Conservation (phyloP, 2,113 vertebrate species). For the Rattus rattus region DNA sequence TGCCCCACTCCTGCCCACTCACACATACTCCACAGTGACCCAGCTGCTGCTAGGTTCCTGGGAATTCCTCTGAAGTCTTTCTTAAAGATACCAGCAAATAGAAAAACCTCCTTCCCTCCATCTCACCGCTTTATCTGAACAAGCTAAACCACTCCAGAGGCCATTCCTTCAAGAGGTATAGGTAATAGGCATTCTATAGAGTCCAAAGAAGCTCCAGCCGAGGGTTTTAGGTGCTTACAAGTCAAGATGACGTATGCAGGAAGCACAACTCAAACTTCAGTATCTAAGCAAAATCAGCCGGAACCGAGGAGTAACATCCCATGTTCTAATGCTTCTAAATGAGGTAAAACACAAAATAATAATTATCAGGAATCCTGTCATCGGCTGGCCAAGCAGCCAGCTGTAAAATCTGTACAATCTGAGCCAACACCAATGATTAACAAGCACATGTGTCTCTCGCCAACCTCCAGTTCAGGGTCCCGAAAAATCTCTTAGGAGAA, state of each 20-base stretch:
- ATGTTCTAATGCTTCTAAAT: neutral
- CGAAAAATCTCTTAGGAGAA: neutral
- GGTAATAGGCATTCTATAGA: neutral
- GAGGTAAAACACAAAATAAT: neutral
- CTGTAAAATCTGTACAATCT: neutral
- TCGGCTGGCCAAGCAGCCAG: neutral
- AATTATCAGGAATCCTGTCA: neutral
- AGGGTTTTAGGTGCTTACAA: neutral
- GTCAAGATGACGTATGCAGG: neutral
- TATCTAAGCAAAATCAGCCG: neutral
- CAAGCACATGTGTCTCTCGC: neutral
- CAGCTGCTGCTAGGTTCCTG: neutral
- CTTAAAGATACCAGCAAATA: neutral
- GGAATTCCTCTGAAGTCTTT: neutral
- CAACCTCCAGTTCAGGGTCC: neutral
- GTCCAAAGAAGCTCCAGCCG: neutral
- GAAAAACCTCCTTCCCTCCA: neutral
- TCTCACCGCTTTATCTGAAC: neutral
- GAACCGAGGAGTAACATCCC: neutral
- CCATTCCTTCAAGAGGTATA: neutral
- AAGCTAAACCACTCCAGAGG: neutral
- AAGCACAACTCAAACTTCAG: neutral
- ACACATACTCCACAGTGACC: neutral
- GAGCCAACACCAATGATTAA: conserved; percentile 30
- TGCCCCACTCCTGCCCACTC: no score